These are phyloP conservation scores for Platichthys stellatus DNA, from an alignment of 2,113 vertebrate species.

Conservation along the genomic window DNA sequence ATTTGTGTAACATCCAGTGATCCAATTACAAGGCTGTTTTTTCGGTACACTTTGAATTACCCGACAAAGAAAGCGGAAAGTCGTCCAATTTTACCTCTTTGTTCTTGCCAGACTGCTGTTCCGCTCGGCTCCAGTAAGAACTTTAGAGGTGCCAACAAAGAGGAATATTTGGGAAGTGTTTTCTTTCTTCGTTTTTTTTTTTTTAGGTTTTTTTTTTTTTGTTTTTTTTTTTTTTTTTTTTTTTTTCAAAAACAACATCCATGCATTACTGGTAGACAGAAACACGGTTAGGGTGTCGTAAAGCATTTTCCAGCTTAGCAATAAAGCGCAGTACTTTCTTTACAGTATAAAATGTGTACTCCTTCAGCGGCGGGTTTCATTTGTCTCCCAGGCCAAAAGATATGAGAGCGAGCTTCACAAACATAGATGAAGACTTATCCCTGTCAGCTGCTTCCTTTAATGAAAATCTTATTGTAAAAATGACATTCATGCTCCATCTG, in stretches of 20 bases:
- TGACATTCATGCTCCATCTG: constrained; percentile 5
- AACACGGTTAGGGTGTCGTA: constrained; percentile 5
- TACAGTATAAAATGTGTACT: constrained; percentile 28
- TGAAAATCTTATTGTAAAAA: constrained; percentile 43
- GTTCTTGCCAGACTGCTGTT: constrained; percentile 23
- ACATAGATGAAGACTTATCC: constrained; percentile 10
- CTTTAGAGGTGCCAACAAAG: constrained; percentile 8
- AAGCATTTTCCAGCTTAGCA: constrained; percentile 2
- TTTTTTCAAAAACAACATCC: constrained; percentile 19
- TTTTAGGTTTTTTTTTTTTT: constrained; percentile 3
- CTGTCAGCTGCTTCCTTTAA: constrained; percentile 28
- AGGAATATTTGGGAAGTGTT: constrained; percentile 5
- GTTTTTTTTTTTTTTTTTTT: constrained; percentile 18
- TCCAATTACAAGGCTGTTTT: constrained; percentile 13
- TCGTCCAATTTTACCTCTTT: constrained; percentile 30
- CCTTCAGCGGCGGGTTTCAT: constrained; percentile 25
- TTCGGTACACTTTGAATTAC: constrained; percentile 26
- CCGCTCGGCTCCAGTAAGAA: constrained; percentile 22
- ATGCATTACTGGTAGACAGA: constrained; percentile 19
- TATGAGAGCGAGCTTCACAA: constrained; percentile 9
- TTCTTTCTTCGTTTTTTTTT: not conserved
- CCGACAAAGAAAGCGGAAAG: constrained; percentile 15
- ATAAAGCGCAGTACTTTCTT: constrained; percentile 17
- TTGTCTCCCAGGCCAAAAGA: constrained; percentile 13
- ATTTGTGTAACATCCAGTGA: constrained; percentile 31